These are phyloP conservation scores for Clanis bilineata DNA, from an alignment of 2,888 invertebrate species.

Conservation along the genomic window DNA sequence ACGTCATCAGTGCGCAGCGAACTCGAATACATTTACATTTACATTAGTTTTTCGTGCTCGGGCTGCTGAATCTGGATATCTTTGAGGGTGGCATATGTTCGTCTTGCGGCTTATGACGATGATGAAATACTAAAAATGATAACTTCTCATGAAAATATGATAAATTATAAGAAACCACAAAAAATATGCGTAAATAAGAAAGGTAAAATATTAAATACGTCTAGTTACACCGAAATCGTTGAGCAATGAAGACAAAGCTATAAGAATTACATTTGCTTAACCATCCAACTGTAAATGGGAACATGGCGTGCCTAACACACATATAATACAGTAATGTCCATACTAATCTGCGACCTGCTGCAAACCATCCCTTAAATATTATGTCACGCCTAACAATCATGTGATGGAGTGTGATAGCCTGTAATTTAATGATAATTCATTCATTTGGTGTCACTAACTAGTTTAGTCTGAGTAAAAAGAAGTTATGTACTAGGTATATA, in stretches of 20 bases:
- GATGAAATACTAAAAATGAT: too few relatives aligned
- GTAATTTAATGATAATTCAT: background rate
- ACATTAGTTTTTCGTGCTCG: too few relatives aligned
- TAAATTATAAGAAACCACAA: too few relatives aligned
- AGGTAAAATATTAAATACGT: too few relatives aligned
- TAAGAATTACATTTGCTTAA: background rate
- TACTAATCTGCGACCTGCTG: background rate
- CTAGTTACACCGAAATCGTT: background rate
- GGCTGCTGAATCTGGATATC: too few relatives aligned
- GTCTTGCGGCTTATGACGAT: too few relatives aligned
- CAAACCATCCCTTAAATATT: background rate
- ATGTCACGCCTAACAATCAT: background rate
- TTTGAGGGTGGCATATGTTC: too few relatives aligned
- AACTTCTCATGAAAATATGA: too few relatives aligned
- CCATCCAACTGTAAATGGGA: background rate
- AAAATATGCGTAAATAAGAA: background rate
- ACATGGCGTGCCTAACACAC: conserved; percentile 1
- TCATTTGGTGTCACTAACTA: background rate
- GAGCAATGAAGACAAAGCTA: background rate
- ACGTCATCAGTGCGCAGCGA: too few relatives aligned
- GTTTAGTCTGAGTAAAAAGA: too few relatives aligned
- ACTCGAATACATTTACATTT: too few relatives aligned
- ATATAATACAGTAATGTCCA: conserved; percentile 1
- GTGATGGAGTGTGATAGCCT: background rate
- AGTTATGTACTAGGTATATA: too few relatives aligned